Conservation (phyloP, 2,888 invertebrate species). For the Ennomos erosarius region DNA sequence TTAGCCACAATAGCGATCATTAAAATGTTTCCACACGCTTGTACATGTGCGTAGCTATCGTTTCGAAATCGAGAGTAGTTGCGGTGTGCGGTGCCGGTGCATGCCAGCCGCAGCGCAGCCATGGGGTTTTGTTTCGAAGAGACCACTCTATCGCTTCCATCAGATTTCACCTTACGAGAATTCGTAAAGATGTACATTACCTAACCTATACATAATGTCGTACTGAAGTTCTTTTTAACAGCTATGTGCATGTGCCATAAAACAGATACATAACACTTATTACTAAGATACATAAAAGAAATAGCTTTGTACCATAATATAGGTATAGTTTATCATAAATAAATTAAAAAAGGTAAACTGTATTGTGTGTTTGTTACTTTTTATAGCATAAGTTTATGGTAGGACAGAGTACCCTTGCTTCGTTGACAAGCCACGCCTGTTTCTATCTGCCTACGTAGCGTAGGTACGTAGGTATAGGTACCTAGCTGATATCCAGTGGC, state of each 20-base stretch:
- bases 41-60: conserved; percentile 67
- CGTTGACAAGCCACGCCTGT: conserved; percentile 30
- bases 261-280: too few relatives aligned
- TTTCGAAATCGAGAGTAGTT: conserved; percentile 81
- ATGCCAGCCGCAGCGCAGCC: conserved; percentile 45
- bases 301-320: too few relatives aligned
- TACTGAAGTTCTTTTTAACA: too few relatives aligned
- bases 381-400: conserved; percentile 11
- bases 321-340: too few relatives aligned
- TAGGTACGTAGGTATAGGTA: conserved; percentile 14
- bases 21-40: conserved; percentile 76
- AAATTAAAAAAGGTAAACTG: not conserved
- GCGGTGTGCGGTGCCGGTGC: conserved; percentile 40
- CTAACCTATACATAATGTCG: too few relatives aligned
- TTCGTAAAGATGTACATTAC: too few relatives aligned
- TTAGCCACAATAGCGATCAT: conserved; percentile 74
- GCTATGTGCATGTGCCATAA: too few relatives aligned
- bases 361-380: conserved; percentile 18
- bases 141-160: conserved; percentile 14
- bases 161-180: conserved; percentile 22
- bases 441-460: conserved; percentile 34
- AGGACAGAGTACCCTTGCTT: conserved; percentile 4
- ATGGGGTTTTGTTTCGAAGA: conserved; percentile 42
- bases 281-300: too few relatives aligned
- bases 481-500: conserved; percentile 44